These are phyloP conservation scores for Mercenaria mercenaria DNA, from an alignment of 1,140 invertebrate genomes.

Conservation along the genomic window DNA sequence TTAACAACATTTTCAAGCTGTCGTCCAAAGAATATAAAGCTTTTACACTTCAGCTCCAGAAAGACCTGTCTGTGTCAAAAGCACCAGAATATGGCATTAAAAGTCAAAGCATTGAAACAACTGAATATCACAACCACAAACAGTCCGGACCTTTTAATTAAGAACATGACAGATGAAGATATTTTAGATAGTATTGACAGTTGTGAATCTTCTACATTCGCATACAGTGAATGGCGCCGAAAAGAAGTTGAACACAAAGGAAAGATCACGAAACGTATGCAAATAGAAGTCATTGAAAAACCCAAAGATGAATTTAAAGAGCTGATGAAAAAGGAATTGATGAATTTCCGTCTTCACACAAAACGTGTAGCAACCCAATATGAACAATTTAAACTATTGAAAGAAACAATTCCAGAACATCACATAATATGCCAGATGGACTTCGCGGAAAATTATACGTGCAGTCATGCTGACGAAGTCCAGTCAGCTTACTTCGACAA, in stretches of 20 bases:
- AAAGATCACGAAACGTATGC: neutral
- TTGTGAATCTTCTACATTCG: neutral
- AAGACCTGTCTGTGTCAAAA: slow-evolving; percentile 53
- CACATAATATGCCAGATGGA: slow-evolving; percentile 55
- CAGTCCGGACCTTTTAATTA: slow-evolving; percentile 21
- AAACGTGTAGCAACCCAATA: slow-evolving; percentile 53
- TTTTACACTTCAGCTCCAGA: slow-evolving; percentile 7
- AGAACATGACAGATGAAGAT: slow-evolving; percentile 2
- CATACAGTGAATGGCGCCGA: slow-evolving; percentile 28
- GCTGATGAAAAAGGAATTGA: neutral
- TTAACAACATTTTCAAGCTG: slow-evolving; percentile 21
- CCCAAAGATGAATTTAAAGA: no score
- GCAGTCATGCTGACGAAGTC: slow-evolving; percentile 32
- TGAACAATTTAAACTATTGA: slow-evolving; percentile 49
- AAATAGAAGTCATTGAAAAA: neutral
- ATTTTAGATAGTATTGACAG: neutral
- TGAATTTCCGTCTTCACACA: slow-evolving; percentile 4
- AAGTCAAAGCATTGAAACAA: slow-evolving; percentile 15
- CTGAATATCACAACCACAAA: neutral
- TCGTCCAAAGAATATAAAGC: slow-evolving; percentile 32
- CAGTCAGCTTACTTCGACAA: slow-evolving; percentile 32
- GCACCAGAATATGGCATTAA: slow-evolving; percentile 55
- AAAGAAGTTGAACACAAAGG: slow-evolving; percentile 36
- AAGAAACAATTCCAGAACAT: slow-evolving; percentile 35
- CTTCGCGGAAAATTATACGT: slow-evolving; percentile 38